Conservation (phyloP, 2,888 invertebrate genomes). For the Drosophila limbata region DNA sequence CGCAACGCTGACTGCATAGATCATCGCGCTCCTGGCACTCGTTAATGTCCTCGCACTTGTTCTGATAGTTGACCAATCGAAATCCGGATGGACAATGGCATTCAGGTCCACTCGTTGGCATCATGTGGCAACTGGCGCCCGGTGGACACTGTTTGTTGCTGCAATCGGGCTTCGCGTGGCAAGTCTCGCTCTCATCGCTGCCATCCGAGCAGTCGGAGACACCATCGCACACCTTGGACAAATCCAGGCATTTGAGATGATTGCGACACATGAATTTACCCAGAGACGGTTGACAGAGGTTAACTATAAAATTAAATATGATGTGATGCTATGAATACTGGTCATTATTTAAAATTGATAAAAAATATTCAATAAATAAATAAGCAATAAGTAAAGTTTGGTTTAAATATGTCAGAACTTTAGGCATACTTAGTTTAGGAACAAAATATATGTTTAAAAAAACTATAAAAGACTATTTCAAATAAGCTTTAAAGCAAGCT, state of each 20-base stretch:
- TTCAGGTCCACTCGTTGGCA: constrained; percentile 85
- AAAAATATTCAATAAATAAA: too few species aligned
- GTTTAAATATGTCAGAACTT: too few species aligned
- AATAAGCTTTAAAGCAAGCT: too few species aligned
- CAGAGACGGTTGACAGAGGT: constrained; percentile 86
- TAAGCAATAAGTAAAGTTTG: too few species aligned
- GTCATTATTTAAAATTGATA: too few species aligned
- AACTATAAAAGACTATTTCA: too few species aligned
- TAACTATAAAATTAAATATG: constrained; percentile 37
- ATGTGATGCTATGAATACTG: too few species aligned
- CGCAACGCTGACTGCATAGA: constrained; percentile 90
- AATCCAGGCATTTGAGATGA: constrained; percentile 86
- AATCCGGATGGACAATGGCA: constrained; percentile 87
- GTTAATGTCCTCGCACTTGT: constrained; percentile 86
- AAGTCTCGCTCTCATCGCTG: constrained; percentile 87
- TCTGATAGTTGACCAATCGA: constrained; percentile 56
- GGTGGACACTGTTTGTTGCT: constrained; percentile 78
- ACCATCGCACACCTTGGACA: constrained; percentile 87
- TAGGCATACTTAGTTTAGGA: too few species aligned
- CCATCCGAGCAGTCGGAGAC: constrained; percentile 87
- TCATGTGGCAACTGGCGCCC: constrained; percentile 85
- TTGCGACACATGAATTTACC: constrained; percentile 87
- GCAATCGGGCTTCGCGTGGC: constrained; percentile 78
- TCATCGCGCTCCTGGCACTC: constrained; percentile 88
- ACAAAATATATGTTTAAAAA: too few species aligned